Conservation (phyloP, 1,140 invertebrate species). For the Drosophila jambulina region DNA sequence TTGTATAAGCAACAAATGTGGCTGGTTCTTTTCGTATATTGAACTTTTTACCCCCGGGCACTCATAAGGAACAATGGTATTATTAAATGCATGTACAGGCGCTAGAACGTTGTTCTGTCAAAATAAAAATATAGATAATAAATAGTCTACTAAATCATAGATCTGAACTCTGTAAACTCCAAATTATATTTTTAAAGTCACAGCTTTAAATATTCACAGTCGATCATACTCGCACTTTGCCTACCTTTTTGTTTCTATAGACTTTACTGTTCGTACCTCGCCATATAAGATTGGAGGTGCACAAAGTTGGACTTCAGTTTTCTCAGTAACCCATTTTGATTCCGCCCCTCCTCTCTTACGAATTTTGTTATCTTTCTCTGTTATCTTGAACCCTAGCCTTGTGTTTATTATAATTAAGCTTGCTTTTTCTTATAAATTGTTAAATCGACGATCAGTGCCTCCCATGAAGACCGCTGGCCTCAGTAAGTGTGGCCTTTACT, state of each 20-base stretch:
- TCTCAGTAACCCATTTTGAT: not conserved
- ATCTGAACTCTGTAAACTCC: not conserved
- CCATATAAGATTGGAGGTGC: conserved; percentile 15
- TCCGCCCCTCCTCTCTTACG: not conserved
- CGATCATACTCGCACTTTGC: not conserved
- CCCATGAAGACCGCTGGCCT: not conserved
- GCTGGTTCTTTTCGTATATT: not conserved
- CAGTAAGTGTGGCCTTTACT: not conserved
- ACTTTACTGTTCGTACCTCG: conserved; percentile 31
- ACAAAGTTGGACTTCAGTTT: conserved; percentile 5
- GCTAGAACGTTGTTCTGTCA: not conserved
- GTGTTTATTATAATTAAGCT: not conserved
- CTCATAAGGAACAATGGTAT: not conserved
- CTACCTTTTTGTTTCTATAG: conserved; percentile 2
- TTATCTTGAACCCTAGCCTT: not conserved
- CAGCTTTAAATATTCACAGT: not conserved
- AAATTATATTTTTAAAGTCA: not conserved
- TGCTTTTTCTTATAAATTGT: not conserved
- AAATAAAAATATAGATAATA: not conserved
- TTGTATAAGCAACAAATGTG: conserved; percentile 71
- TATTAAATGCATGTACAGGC: not conserved
- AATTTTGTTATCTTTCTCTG: not conserved
- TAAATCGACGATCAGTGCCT: not conserved
- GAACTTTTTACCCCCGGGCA: not conserved
- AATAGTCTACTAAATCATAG: not conserved